phyloP scores from a whole-genome alignment of 2,888 invertebrate genomes.

The Timandra comae region DNA sequence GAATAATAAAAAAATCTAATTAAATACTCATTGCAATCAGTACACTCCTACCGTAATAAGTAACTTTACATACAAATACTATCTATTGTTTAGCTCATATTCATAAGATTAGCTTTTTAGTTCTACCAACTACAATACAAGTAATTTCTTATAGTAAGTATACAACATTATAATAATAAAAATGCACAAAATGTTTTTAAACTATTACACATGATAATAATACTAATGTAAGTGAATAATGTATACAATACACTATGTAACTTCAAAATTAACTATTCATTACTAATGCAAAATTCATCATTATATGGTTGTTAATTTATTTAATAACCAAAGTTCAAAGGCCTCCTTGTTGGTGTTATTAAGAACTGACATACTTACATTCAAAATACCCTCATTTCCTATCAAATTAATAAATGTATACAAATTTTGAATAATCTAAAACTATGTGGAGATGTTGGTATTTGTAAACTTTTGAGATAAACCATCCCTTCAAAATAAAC shows the following conservation, averaged over 20 bases:
- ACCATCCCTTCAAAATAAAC: constrained; percentile 60
- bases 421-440: constrained; percentile 7
- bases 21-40: constrained; percentile 17
- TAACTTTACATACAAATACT: constrained; percentile 18
- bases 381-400: constrained; percentile 22
- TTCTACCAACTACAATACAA: constrained; percentile 15
- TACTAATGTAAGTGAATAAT: constrained; percentile 1
- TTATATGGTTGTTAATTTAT: constrained; percentile 13
- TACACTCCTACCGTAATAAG: constrained; percentile 22
- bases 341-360: constrained; percentile 61
- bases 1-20: constrained; percentile 16
- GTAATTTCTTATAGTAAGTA: constrained; percentile 10
- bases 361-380: constrained; percentile 18
- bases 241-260: too few relatives aligned
- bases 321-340: constrained; percentile 41
- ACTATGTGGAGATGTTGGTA: constrained; percentile 43
- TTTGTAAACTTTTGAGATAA: constrained; percentile 74
- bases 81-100: constrained; percentile 53
- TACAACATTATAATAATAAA: constrained; percentile 14
- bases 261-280: too few relatives aligned
- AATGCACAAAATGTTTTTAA: constrained; percentile 17
- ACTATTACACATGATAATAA: constrained; percentile 16
- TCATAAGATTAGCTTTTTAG: constrained; percentile 71
- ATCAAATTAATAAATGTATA: constrained; percentile 13
- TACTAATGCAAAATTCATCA: too few relatives aligned